A percentile compares a stretch with the other conserved stretches of the same genome.
These are phyloP conservation scores for Sminthurides aquaticus DNA, from an alignment of 2,888 invertebrate genomes.

Conservation along the genomic window DNA sequence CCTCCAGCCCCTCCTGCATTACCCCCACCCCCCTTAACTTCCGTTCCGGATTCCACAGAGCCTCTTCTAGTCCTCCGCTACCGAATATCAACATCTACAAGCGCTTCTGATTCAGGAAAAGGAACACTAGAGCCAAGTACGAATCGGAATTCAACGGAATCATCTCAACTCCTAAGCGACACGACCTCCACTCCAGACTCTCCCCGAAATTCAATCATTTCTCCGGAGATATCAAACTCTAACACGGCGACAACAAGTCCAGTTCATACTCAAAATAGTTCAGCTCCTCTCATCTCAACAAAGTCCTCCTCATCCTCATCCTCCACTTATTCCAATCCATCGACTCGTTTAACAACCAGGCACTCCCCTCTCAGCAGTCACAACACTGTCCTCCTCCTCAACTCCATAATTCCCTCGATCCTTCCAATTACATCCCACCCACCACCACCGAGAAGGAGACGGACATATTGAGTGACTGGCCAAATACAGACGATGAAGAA, in stretches of 20 bases:
- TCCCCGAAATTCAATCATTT: conserved; percentile 41
- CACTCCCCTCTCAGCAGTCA: no score
- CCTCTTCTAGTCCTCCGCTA: no score
- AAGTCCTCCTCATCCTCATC: not conserved
- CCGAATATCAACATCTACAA: conserved; percentile 9
- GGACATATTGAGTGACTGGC: conserved; percentile 43
- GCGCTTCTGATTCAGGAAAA: conserved; percentile 43
- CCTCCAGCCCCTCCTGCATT: not conserved
- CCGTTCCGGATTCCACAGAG: not conserved
- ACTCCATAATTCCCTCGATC: no score
- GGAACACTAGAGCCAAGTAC: conserved; percentile 41
- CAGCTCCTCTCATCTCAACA: conserved; percentile 2
- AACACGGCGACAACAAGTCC: not conserved
- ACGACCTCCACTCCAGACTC: conserved; percentile 26
- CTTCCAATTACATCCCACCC: not conserved
- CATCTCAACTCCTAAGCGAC: conserved; percentile 39
- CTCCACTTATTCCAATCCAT: not conserved
- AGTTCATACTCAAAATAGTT: not conserved
- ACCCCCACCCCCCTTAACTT: not conserved
- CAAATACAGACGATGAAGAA: conserved; percentile 36
- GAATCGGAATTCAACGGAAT: conserved; percentile 43
- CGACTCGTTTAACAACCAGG: not conserved
- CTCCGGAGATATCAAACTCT: conserved; percentile 29
- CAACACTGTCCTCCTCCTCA: not conserved
- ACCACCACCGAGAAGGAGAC: conserved; percentile 21